Conservation (phyloP, 2,888 invertebrate genomes). For the Helobdella robusta region DNA sequence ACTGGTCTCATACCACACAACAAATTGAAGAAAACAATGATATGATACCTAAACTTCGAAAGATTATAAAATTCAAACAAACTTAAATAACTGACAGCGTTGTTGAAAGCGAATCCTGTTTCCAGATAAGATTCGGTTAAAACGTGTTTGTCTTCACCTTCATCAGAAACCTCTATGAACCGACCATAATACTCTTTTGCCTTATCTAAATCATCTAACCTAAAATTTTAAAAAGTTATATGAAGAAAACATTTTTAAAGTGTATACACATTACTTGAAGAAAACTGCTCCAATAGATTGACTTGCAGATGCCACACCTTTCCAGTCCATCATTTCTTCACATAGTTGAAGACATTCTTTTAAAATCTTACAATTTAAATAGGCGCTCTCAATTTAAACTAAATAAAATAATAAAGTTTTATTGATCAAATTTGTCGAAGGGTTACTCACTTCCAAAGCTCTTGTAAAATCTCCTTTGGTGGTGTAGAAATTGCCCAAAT, state of each 20-base stretch:
- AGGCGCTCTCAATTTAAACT: neutral
- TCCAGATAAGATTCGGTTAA: slow-evolving; percentile 22
- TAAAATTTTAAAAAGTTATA: neutral
- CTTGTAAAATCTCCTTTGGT: slow-evolving; percentile 3
- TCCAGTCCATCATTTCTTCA: slow-evolving; percentile 2
- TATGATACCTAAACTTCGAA: neutral
- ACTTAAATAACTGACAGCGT: slow-evolving; percentile 2
- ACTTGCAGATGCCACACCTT: slow-evolving; percentile 5
- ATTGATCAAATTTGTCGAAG: neutral
- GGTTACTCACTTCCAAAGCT: slow-evolving; percentile 14
- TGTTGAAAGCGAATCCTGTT: slow-evolving; percentile 23
- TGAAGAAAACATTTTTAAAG: neutral
- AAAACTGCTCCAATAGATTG: slow-evolving; percentile 21
- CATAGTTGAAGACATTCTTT: slow-evolving; percentile 14
- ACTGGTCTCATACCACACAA: too few species aligned
- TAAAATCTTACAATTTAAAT: neutral
- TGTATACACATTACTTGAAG: slow-evolving; percentile 11
- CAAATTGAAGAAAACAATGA: too few species aligned
- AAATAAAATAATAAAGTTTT: neutral
- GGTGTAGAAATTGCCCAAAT: slow-evolving; percentile 12
- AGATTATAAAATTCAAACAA: neutral
- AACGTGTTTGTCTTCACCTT: slow-evolving; percentile 15
- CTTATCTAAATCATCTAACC: slow-evolving; percentile 22
- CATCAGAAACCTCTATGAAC: slow-evolving; percentile 22
- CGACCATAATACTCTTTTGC: slow-evolving; percentile 18